phyloP scores from a whole-genome alignment of 2,888 invertebrate genomes.

The Furcula furcula region DNA sequence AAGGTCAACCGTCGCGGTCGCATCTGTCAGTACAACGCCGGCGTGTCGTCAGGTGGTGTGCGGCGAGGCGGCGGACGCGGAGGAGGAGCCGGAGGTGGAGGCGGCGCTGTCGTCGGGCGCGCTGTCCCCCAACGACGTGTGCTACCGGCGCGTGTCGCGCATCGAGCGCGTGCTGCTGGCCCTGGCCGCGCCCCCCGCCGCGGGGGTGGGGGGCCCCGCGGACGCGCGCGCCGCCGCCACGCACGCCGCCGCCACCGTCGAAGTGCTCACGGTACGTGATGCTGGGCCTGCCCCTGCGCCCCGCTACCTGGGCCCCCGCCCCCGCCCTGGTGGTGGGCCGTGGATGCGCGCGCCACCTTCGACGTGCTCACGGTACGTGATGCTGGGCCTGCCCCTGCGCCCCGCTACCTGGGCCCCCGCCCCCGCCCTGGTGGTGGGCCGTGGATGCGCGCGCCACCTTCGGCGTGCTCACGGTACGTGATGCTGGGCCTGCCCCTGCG shows the following conservation, averaged over 20 bases:
- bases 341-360: conserved; percentile 19
- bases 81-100: conserved; percentile 44
- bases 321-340: conserved; percentile 39
- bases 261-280: conserved; percentile 44
- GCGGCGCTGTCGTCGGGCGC: conserved; percentile 50
- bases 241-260: conserved; percentile 20
- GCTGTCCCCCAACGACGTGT: conserved; percentile 58
- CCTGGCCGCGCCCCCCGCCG: conserved; percentile 32
- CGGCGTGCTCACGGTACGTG: conserved; percentile 37
- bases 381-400: conserved; percentile 55
- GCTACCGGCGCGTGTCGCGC: conserved; percentile 61
- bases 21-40: no score
- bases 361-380: conserved; percentile 39
- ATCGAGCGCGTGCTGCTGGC: conserved; percentile 47
- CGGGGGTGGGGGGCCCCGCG: conserved; percentile 20
- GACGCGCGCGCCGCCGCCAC: conserved; percentile 18
- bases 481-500: conserved; percentile 54
- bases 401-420: no score
- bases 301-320: no score
- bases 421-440: conserved; percentile 39
- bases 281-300: conserved; percentile 52
- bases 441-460: conserved; percentile 19
- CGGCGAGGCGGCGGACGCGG: conserved; percentile 30
- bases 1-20: no score
- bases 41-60: conserved; percentile 39